These are phyloP conservation scores for Brachionus calyciflorus DNA, from an alignment of 1,140 invertebrate genomes.

Conservation along the genomic window DNA sequence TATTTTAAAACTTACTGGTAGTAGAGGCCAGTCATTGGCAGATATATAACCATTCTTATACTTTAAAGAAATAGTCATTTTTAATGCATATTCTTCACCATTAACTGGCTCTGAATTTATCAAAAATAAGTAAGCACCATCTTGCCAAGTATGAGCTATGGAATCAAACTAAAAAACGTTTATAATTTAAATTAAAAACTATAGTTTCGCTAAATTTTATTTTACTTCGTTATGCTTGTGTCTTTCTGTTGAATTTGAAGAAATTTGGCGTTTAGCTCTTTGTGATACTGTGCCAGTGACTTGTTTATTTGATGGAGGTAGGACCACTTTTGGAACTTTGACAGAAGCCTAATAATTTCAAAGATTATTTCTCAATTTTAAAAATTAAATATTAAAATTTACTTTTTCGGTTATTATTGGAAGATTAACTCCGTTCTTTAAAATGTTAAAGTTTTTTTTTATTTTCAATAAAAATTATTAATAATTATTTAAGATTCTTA, in stretches of 20 bases:
- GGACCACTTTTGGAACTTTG: too few species aligned
- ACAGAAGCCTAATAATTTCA: background rate
- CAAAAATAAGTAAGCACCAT: slow-evolving; percentile 63
- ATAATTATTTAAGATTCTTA: too few species aligned
- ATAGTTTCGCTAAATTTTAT: too few species aligned
- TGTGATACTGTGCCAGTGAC: background rate
- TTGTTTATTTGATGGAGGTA: background rate
- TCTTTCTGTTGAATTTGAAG: background rate
- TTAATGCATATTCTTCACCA: slow-evolving; percentile 31
- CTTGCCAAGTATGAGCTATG: slow-evolving; percentile 52
- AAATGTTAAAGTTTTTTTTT: background rate
- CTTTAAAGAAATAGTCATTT: slow-evolving; percentile 61
- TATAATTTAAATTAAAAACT: background rate
- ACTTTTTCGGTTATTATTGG: background rate
- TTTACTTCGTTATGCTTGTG: slow-evolving; percentile 15
- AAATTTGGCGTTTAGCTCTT: background rate
- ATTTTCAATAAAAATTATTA: too few species aligned
- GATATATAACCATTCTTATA: slow-evolving; percentile 71
- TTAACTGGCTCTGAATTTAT: slow-evolving; percentile 52
- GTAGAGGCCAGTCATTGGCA: slow-evolving; percentile 71
- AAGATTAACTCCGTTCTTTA: slow-evolving; percentile 3
- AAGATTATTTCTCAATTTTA: too few species aligned
- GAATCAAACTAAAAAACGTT: slow-evolving; percentile 5
- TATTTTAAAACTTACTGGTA: slow-evolving; percentile 64
- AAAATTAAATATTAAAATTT: background rate